Evolutionary conservation across 2,113 vertebrate genomes (phyloP).

Genomic region (Daboia siamensis): DNA sequence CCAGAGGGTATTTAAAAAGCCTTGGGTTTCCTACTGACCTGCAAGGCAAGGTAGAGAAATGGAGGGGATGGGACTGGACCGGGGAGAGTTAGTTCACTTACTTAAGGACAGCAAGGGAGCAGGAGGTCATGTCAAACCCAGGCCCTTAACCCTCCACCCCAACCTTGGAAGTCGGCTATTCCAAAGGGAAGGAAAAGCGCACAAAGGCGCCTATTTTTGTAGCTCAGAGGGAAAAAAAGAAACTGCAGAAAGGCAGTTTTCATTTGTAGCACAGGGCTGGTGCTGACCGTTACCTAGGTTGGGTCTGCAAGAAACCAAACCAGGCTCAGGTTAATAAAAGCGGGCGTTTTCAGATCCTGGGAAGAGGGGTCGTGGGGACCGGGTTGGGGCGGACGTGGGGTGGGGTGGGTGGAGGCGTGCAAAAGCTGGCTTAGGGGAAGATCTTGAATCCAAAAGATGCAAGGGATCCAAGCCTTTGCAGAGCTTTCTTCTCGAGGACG

Average conservation of each 20-base stretch:
- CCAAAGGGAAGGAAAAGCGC: neutral
- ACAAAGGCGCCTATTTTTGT: neutral
- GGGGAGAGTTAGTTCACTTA: neutral
- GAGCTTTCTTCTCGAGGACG: neutral
- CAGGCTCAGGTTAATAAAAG: neutral
- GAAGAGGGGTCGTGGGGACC: neutral
- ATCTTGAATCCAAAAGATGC: neutral
- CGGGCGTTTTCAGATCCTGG: neutral
- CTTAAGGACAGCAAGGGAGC: neutral
- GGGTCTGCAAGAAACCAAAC: neutral
- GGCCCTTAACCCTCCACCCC: neutral
- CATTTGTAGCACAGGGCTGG: too few relatives aligned
- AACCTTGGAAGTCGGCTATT: neutral
- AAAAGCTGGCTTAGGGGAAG: neutral
- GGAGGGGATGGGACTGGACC: neutral
- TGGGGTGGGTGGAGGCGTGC: too few relatives aligned
- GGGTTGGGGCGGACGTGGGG: neutral
- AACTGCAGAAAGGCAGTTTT: too few relatives aligned
- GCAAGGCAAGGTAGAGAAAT: neutral
- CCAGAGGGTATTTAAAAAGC: neutral
- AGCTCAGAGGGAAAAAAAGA: neutral
- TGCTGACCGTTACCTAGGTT: neutral
- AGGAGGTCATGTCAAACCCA: neutral
- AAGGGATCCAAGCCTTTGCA: neutral
- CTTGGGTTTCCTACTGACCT: neutral